phyloP scores from a whole-genome alignment of 2,888 invertebrate species.

The Cinara cedri region DNA sequence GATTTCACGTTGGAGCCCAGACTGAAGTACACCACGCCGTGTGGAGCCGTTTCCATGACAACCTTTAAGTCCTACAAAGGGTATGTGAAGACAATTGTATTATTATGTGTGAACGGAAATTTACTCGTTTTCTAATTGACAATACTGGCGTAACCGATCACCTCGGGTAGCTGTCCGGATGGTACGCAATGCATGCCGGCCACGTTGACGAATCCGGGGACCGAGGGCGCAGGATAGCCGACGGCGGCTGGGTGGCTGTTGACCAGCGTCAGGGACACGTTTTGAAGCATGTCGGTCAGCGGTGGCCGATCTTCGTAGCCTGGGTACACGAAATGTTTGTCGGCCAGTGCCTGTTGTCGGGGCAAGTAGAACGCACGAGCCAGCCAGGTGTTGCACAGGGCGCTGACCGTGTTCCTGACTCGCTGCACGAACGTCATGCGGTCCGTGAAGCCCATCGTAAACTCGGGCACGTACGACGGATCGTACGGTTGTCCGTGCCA shows the following conservation, averaged over 20 bases:
- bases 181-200: constrained; percentile 61
- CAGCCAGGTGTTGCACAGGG: constrained; percentile 11
- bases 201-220: constrained; percentile 61
- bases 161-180: constrained; percentile 57
- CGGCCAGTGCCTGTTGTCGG: not conserved
- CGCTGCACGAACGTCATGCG: constrained; percentile 29
- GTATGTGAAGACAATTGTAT: no score
- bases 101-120: no score
- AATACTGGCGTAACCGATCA: not conserved
- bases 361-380: constrained; percentile 4
- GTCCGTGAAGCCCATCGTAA: not conserved
- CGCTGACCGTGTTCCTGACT: not conserved
- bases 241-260: constrained; percentile 61
- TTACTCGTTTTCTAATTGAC: no score
- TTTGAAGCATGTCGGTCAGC: constrained; percentile 57
- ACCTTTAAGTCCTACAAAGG: not conserved
- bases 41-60: not conserved
- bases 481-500: constrained; percentile 26
- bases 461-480: constrained; percentile 37
- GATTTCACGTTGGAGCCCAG: constrained; percentile 10
- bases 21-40: constrained; percentile 36
- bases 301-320: constrained; percentile 54
- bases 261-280: constrained; percentile 59
- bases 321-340: constrained; percentile 32
- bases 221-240: constrained; percentile 59